These are phyloP conservation scores for Petrocephalus microphthalmus DNA, from an alignment of 2,113 vertebrate genomes.

Conservation along the genomic window DNA sequence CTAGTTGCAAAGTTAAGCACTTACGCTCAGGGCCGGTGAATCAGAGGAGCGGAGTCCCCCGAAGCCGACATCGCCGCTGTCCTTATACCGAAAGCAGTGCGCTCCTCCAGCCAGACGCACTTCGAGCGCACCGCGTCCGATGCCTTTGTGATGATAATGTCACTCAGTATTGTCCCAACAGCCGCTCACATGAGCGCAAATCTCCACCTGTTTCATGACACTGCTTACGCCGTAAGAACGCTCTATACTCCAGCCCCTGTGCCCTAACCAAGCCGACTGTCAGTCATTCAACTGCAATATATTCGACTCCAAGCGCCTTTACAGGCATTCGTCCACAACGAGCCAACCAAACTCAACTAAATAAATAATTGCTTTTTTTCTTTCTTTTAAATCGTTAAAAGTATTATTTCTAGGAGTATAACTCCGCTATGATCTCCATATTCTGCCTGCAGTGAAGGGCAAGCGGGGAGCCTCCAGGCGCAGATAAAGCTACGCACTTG, in stretches of 20 bases:
- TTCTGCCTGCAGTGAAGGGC: not conserved
- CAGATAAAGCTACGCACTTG: not conserved
- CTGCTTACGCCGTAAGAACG: not conserved
- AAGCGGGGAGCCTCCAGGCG: not conserved
- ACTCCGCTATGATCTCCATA: not conserved
- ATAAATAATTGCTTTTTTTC: not conserved
- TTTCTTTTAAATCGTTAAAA: not conserved
- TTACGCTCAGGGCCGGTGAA: slow-evolving; percentile 52
- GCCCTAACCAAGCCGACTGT: not conserved
- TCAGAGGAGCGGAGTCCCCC: slow-evolving; percentile 25
- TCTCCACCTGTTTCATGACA: slow-evolving; percentile 18
- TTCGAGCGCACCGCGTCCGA: slow-evolving; percentile 25
- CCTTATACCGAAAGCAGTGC: slow-evolving; percentile 44
- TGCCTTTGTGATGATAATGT: slow-evolving; percentile 54
- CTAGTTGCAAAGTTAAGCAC: slow-evolving; percentile 27
- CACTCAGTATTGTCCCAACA: not conserved
- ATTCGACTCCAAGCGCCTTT: not conserved
- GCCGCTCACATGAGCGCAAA: slow-evolving; percentile 20
- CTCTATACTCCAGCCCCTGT: not conserved
- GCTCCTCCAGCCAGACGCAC: not conserved
- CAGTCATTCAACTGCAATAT: not conserved
- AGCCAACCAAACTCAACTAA: not conserved
- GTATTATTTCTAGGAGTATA: not conserved
- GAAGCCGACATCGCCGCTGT: slow-evolving; percentile 37
- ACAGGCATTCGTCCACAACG: not conserved